Conservation (phyloP, 2,113 vertebrate genomes). For the Fregata magnificens region DNA sequence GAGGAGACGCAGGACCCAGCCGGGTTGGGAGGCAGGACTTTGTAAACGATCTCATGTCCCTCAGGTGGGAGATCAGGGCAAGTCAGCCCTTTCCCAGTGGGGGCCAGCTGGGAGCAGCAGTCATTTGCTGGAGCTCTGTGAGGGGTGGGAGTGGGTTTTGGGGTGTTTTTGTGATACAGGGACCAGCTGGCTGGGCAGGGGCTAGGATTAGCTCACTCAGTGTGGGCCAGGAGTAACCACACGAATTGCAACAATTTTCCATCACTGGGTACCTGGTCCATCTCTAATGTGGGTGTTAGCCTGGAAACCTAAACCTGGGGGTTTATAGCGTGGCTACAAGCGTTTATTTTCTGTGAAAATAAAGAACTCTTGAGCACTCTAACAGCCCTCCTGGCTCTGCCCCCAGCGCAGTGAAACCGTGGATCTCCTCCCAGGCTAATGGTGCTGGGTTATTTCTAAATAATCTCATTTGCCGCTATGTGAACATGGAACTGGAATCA, state of each 20-base stretch:
- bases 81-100: background rate
- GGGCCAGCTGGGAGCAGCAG: background rate
- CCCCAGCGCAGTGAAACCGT: background rate
- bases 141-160: background rate
- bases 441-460: background rate
- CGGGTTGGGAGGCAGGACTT: background rate
- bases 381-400: slow-evolving; percentile 20
- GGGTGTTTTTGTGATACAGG: background rate
- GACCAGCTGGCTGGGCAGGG: background rate
- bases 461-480: background rate
- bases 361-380: background rate
- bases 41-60: background rate
- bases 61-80: background rate
- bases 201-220: fast-evolving
- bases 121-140: background rate
- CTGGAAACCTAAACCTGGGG: background rate
- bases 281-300: background rate
- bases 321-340: background rate
- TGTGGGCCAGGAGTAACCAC: background rate
- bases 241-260: background rate
- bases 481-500: background rate
- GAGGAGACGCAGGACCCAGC: background rate
- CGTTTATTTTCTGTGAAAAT: slow-evolving; percentile 64
- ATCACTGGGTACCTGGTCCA: background rate
- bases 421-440: background rate